phyloP scores from a whole-genome alignment of 2,888 invertebrate species.

The Pterostichus niger region DNA sequence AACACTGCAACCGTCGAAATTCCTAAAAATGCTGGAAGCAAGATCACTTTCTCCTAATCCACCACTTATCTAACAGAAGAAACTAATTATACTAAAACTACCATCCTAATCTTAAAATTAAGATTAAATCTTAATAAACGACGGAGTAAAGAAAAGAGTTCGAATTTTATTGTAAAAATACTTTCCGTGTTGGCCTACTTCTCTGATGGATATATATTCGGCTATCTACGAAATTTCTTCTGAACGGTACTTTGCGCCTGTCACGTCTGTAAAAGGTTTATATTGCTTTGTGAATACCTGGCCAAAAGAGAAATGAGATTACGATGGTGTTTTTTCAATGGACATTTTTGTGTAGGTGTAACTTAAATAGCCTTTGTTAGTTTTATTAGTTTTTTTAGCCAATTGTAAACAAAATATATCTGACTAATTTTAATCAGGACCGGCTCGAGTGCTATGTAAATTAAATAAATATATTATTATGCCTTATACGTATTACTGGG shows the following conservation, averaged over 20 bases:
- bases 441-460: no score
- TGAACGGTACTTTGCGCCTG: background rate
- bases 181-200: slow-evolving; percentile 42
- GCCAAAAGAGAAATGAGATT: background rate
- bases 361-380: background rate
- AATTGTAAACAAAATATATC: no score
- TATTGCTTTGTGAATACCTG: background rate
- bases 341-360: slow-evolving; percentile 19
- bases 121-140: slow-evolving; percentile 40
- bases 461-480: no score
- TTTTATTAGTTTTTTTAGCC: no score
- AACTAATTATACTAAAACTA: slow-evolving; percentile 25
- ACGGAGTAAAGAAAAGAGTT: slow-evolving; percentile 2
- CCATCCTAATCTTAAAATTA: background rate
- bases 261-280: background rate
- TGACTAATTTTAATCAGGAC: no score
- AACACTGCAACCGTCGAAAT: background rate
- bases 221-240: slow-evolving; percentile 17
- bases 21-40: slow-evolving; percentile 16
- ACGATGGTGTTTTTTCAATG: background rate
- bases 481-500: no score
- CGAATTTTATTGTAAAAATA: slow-evolving; percentile 23
- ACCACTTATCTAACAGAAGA: slow-evolving; percentile 29
- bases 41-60: slow-evolving; percentile 34
- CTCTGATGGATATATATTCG: background rate